Evolutionary conservation across 1,140 invertebrate species (phyloP), one percentile per base, ranked within the genome.

Genomic region (Campodea augens): DNA sequence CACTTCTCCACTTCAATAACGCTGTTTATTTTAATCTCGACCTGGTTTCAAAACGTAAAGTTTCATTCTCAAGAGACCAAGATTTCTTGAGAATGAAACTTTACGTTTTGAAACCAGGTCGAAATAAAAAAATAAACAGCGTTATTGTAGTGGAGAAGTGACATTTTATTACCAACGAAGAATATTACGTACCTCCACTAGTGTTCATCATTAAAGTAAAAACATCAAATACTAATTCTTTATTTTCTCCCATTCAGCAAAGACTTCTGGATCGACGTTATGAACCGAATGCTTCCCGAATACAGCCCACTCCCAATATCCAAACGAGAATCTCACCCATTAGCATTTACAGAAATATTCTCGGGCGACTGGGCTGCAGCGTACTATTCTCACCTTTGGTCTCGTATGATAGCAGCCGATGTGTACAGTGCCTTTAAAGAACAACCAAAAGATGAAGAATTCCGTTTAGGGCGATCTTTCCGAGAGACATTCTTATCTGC

Each of bases 351-450:
- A 40, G 76, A 73, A 45, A 76, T 85, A 38, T 71, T 85, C 51
- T 68, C 68, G 18, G 77, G 75, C 46, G 71, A 78, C 51, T 81
- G 73, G 72, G 73, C 65, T 1, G 80, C 78, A 5, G 77, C 78
- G 1, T 81, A 82, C 60, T 87, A 79, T 50, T 77, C 77, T 40
- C 65, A 74, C 53, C 50, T 83, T 4, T 89, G 84, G 81, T 80
- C 83, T 2, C 69, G 74, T 64, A 79, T 96, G 72, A 70, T 92
- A 25, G 88, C 88, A 1, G 86, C 88, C 1, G 90, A 96, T 64
- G 70, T 81, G 13, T 90, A 81, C 54, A 78, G 74, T 59, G 78
- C 82, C 29, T 92, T 93, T 59, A 63, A 77, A 47, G 84, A 91
- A 60, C 67, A 68, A 4, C 56, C 55, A 23, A 45, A 55, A 13